A percentile compares a stretch with the other conserved stretches of the same genome.
These are phyloP conservation scores for Maconellicoccus hirsutus DNA, from an alignment of 1,140 invertebrate species.

Conservation along the genomic window DNA sequence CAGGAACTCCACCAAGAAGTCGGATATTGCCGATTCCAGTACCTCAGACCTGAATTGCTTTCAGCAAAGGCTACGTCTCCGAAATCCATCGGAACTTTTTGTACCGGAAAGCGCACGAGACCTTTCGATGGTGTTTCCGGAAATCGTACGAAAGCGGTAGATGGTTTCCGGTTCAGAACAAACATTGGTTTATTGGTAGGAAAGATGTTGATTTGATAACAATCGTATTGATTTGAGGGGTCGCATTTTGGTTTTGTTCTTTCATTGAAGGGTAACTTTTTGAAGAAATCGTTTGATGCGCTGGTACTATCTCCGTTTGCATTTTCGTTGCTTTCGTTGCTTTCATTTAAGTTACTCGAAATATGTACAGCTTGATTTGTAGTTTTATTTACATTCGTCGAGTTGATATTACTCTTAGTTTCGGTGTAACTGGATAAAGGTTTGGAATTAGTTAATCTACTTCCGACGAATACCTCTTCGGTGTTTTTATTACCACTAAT, in stretches of 20 bases:
- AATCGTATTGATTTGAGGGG: not conserved
- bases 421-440: not conserved
- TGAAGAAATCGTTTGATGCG: not conserved
- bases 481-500: not conserved
- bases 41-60: not conserved
- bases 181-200: not conserved
- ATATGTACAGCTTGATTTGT: not conserved
- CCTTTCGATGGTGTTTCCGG: not conserved
- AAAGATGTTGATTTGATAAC: not conserved
- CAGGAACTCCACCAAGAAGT: not conserved
- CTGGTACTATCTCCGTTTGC: not conserved
- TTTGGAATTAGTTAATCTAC: not conserved
- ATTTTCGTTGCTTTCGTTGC: not conserved
- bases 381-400: not conserved
- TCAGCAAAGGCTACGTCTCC: not conserved
- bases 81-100: not conserved
- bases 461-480: not conserved
- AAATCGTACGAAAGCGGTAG: not conserved
- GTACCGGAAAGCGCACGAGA: not conserved
- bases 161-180: not conserved
- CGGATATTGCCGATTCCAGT: not conserved
- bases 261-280: slow-evolving; percentile 6
- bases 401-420: not conserved
- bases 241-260: not conserved
- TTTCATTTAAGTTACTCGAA: not conserved